Conservation (phyloP, 92 coral and sea anemone genomes). For the Parazoanthus swiftii region DNA sequence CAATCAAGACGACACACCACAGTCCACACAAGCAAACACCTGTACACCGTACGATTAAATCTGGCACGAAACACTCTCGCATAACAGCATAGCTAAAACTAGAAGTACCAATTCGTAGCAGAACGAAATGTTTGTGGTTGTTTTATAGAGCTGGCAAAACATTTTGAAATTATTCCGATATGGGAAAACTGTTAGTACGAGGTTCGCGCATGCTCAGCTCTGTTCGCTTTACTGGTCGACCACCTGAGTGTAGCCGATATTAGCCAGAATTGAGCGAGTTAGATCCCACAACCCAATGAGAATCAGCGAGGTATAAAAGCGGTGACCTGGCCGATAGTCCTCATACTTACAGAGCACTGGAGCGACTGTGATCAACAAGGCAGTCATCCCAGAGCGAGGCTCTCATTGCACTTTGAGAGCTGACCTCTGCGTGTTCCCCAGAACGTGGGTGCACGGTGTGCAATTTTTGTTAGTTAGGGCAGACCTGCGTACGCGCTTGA, state of each 20-base stretch:
- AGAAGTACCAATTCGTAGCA: neutral
- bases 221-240: conserved; percentile 9
- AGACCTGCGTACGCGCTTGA: conserved; percentile 53
- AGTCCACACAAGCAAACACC: conserved; percentile 2
- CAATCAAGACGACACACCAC: neutral
- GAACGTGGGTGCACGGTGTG: conserved; percentile 47
- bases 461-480: conserved; percentile 47
- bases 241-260: conserved; percentile 17
- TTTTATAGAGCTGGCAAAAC: neutral
- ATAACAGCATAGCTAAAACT: neutral
- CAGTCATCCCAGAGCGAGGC: conserved; percentile 51
- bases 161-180: neutral
- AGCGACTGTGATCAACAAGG: conserved; percentile 48
- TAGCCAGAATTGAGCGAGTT: conserved; percentile 11
- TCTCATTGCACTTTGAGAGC: conserved; percentile 49
- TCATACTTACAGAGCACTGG: conserved; percentile 55
- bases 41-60: neutral
- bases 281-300: conserved; percentile 46
- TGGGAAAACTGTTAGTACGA: neutral
- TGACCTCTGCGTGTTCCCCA: conserved; percentile 49
- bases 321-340: neutral
- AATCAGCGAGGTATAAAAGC: conserved; percentile 21
- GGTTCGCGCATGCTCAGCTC: conserved; percentile 1
- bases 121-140: neutral
- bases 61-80: neutral